Evolutionary conservation across 2,797 vertebrate species (phyloP).

Genomic region (Betta splendens): DNA sequence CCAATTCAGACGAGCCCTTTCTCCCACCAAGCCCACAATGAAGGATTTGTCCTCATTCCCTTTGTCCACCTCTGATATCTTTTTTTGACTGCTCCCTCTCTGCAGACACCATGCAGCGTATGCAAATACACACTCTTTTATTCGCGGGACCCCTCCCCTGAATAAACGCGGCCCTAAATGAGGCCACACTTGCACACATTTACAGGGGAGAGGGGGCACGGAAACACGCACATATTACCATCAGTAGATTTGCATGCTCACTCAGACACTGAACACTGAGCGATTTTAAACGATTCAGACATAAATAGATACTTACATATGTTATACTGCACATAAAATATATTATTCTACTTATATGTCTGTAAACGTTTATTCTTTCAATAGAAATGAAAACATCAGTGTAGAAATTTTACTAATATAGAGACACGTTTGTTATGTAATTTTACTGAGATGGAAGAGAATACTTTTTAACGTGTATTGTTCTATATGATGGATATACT

Average conservation of each 20-base stretch:
- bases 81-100: conserved; percentile 79
- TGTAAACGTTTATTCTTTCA: neutral
- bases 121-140: conserved; percentile 89
- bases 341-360: conserved; percentile 21
- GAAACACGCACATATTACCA: conserved; percentile 66
- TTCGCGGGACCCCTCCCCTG: conserved; percentile 79
- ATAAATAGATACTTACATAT: conserved; percentile 15
- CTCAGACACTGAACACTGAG: conserved; percentile 48
- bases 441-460: neutral
- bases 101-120: conserved; percentile 87
- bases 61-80: conserved; percentile 85
- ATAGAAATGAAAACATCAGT: neutral
- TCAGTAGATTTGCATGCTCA: conserved; percentile 71
- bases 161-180: conserved; percentile 86
- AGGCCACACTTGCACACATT: conserved; percentile 82
- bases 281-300: conserved; percentile 24
- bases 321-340: no score
- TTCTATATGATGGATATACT: no score
- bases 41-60: conserved; percentile 81
- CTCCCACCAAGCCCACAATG: conserved; percentile 84
- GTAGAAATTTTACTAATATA: neutral
- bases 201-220: conserved; percentile 58
- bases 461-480: neutral
- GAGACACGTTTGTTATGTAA: neutral
- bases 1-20: conserved; percentile 74